Conservation (phyloP, 2,797 vertebrate genomes). For the Sebastes vulpes region DNA sequence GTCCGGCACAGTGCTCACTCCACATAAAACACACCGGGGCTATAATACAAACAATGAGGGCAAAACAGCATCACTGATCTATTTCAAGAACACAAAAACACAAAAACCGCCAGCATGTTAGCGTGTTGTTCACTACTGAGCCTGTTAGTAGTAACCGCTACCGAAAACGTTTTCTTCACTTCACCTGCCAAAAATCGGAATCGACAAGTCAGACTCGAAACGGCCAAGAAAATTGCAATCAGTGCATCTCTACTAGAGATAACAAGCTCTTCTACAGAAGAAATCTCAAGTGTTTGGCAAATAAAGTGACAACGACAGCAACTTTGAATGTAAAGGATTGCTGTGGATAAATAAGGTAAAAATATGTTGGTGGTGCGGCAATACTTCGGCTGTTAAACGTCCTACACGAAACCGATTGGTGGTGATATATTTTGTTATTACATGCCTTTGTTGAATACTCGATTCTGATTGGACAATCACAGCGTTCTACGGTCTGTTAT, state of each 20-base stretch:
- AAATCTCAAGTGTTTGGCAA: background rate
- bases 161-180: background rate
- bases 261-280: background rate
- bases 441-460: background rate
- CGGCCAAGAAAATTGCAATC: background rate
- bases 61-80: too few relatives aligned
- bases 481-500: too few relatives aligned
- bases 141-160: background rate
- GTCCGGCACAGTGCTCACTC: accelerated
- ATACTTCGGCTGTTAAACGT: background rate
- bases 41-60: too few relatives aligned
- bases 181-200: background rate
- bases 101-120: background rate
- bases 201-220: too few relatives aligned
- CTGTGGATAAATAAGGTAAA: too few relatives aligned
- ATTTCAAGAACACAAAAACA: background rate
- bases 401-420: too few relatives aligned
- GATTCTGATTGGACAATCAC: too few relatives aligned
- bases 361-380: too few relatives aligned
- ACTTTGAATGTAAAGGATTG: too few relatives aligned
- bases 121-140: background rate
- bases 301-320: too few relatives aligned
- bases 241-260: background rate
- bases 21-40: too few relatives aligned
- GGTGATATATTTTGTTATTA: background rate